A percentile compares a stretch with the other conserved stretches of the same genome.
Conservation (phyloP, 2,888 invertebrate species). For the Protodeltote pygarga region DNA sequence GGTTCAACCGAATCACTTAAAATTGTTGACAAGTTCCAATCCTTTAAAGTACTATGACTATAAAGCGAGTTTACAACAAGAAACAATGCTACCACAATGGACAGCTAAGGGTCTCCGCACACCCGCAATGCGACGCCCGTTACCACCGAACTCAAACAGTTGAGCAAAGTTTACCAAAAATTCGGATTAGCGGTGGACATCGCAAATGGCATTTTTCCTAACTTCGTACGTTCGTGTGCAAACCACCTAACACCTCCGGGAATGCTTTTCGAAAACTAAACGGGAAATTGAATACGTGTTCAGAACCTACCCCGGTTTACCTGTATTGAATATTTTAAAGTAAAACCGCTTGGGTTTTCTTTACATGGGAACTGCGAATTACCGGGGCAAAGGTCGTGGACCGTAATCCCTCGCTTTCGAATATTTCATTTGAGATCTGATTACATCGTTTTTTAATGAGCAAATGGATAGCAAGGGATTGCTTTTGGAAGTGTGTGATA, state of each 20-base stretch:
- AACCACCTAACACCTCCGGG: neutral
- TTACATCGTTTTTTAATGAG: slow-evolving; percentile 38
- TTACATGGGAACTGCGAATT: slow-evolving; percentile 21
- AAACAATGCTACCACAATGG: too few relatives aligned
- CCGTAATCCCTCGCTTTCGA: slow-evolving; percentile 24
- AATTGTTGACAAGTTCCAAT: too few relatives aligned
- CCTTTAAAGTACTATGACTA: too few relatives aligned
- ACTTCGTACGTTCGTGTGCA: neutral
- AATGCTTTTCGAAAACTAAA: slow-evolving; percentile 20
- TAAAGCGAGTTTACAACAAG: too few relatives aligned
- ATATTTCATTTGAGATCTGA: slow-evolving; percentile 37
- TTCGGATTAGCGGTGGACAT: too few relatives aligned
- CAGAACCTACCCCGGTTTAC: slow-evolving; percentile 34
- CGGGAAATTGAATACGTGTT: slow-evolving; percentile 45
- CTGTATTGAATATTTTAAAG: slow-evolving; percentile 47
- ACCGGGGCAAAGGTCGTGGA: slow-evolving; percentile 20
- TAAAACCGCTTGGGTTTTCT: neutral
- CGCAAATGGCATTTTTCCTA: neutral
- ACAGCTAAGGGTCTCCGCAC: slow-evolving; percentile 3
- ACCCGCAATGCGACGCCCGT: slow-evolving; percentile 2
- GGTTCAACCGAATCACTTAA: too few relatives aligned
- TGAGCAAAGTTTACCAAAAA: too few relatives aligned
- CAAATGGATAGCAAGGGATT: slow-evolving; percentile 5
- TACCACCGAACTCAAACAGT: neutral
- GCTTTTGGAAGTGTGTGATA: neutral